phyloP scores from a whole-genome alignment of 2,888 invertebrate genomes.

The Apotomis betuletana region DNA sequence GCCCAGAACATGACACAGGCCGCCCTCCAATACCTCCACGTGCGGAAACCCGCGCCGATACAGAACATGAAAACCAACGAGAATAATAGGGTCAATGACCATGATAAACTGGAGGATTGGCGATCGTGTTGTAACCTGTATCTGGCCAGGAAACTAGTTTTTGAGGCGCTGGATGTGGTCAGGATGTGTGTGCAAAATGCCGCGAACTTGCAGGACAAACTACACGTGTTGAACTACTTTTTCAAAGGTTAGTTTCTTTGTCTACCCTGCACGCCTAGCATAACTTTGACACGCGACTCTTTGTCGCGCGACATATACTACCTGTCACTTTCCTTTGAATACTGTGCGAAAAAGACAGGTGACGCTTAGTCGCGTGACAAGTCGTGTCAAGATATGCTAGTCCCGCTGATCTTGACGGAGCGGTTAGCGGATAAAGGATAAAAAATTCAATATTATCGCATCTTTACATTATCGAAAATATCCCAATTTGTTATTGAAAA shows the following conservation, averaged over 20 bases:
- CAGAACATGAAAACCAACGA: conserved; percentile 73
- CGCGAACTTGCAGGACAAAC: conserved; percentile 62
- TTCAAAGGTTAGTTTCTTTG: conserved; percentile 80
- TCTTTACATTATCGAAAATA: no score
- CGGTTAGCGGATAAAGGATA: no score
- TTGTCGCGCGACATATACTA: no score
- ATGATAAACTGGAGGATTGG: conserved; percentile 77
- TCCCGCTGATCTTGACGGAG: no score
- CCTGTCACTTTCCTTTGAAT: no score
- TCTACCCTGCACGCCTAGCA: conserved; percentile 4
- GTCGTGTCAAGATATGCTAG: no score
- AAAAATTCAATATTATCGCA: no score
- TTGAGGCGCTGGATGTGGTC: conserved; percentile 86
- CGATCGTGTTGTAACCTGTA: conserved; percentile 84
- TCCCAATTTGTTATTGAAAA: no score
- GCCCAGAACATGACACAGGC: conserved; percentile 87
- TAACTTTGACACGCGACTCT: no score
- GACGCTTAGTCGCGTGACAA: no score
- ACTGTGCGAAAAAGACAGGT: no score
- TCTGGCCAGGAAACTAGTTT: conserved; percentile 85
- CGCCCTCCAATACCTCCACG: conserved; percentile 87
- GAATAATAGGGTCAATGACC: conserved; percentile 55
- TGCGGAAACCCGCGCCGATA: conserved; percentile 81
- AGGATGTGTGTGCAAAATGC: conserved; percentile 80
- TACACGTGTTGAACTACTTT: conserved; percentile 83